Evolutionary conservation across 2,113 vertebrate species (phyloP).

Genomic region (Benitochromis conjunctus): DNA sequence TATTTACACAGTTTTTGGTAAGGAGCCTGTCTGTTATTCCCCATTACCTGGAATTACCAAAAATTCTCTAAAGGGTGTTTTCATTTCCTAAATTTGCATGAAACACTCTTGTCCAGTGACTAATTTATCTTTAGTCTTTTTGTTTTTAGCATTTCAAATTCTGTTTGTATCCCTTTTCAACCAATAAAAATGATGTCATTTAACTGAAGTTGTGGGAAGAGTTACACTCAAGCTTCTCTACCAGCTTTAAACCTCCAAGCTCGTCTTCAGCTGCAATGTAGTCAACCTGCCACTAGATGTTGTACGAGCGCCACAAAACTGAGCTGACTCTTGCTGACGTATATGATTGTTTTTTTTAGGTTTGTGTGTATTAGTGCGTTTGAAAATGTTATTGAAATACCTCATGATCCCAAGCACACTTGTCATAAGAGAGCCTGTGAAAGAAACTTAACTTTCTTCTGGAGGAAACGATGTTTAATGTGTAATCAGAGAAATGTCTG

Average conservation of each 20-base stretch:
- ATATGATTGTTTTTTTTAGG: background rate
- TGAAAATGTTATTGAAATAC: background rate
- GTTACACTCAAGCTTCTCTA: background rate
- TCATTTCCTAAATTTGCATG: conserved; percentile 13
- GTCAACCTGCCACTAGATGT: conserved; percentile 36
- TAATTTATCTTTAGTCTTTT: background rate
- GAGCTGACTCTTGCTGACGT: background rate
- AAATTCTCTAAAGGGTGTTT: conserved; percentile 1
- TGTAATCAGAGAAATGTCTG: background rate
- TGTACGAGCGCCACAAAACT: background rate
- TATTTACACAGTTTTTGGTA: background rate
- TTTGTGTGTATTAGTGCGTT: background rate
- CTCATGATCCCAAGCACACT: background rate
- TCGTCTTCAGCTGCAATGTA: background rate
- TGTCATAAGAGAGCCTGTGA: background rate
- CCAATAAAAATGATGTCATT: background rate
- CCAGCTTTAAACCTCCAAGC: background rate
- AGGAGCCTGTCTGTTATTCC: background rate
- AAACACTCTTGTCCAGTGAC: background rate
- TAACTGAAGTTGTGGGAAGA: background rate
- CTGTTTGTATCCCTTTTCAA: background rate
- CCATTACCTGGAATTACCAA: background rate
- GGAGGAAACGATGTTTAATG: background rate
- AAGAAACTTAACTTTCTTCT: background rate
- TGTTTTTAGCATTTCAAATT: background rate